Evolutionary conservation across 2,888 invertebrate genomes (phyloP), one percentile per base, ranked within the genome.

Genomic region (Ormyrus nitidulus): DNA sequence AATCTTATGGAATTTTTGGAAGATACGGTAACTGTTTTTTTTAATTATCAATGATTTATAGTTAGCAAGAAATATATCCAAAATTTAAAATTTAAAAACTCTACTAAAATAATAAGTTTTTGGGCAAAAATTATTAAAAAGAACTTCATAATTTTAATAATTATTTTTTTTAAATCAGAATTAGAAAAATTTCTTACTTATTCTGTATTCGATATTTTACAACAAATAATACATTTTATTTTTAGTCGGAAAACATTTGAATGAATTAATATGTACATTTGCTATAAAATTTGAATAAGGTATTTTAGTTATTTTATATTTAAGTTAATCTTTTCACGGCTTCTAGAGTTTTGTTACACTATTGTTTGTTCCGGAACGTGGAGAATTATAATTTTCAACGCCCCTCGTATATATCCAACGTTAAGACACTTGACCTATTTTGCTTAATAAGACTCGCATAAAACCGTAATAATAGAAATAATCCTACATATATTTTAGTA

Each of bases 1-100:
- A 46, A n/a, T 1, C 46, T 70, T 4, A 76, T 72, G 76, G 76
- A 76, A 5, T 76, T 74, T 44, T 19, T 76, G 4, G 79, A 76
- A 6, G 76, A 76, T 72, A 64, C 74, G 79, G 79, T 74, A 64
- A 10, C 0, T 13, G 10, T 19, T 75, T 75, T 13, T 11, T 11
- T 48, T 73, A 19, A 19, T 19, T 19, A 19, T 19, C 19, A 19
- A 19, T 19, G 19, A 0, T 19, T 19, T 19, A 19, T 19, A 19
- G 19, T 19, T 19, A 19, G 19, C 19, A 19, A 19, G 19, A 19
- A 19, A 19, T 19, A 19, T 19, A 19, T 19, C 19, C 19, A 19
- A 19, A 19, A 19, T 1, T 19, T 2, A 19, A 19, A 19, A 19
- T 19, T 19, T 19, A 19, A 19, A 19, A 19, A 1, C 19, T 19